Evolutionary conservation across 1,140 invertebrate species (phyloP), one percentile per base, ranked within the genome.

Genomic region (Hirudo medicinalis): DNA sequence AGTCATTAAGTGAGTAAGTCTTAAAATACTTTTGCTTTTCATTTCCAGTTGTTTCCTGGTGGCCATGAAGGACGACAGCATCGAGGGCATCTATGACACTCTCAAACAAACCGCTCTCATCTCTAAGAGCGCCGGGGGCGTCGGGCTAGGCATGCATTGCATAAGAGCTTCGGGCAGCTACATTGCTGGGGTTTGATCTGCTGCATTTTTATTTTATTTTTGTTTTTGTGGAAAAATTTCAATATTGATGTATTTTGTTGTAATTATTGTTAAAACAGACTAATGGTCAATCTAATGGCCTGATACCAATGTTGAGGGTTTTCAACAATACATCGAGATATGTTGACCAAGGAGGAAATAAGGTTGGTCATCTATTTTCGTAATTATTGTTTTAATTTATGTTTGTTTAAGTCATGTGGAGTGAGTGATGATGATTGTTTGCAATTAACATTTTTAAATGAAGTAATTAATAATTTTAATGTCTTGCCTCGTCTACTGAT

Each of bases 341-440:
- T 84, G 94, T 99, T 0, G 93, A 98, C 83, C 96, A 99, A 84
- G 94, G 95, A 43, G 95, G 94, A 32, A 97, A 97, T 78, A 98
- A 98, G 82, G 85, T 87, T 77, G 75, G 67, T 54, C n/a, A n/a
- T n/a, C n/a, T 11, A 22, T 8, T 68, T 29, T 29, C 15, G 9
- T 11, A 32, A 22, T 63, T 5, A 11, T 60, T 60, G 4, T 22
- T 60, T 11, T 6, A 49, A 49, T 49, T 8, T 49, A 5, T 15
- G 9, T 11, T 49, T 9, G 15, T 49, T 40, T 40, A 17, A 49
- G 29, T 60, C 11, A 22, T 22, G 9, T 60, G 4, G 27, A 22
- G 55, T 60, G 20, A 15, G 15, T 6, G 55, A 60, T 60, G 57
- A 4, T 63, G 22, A 15, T 32, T 63, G 57, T 25, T 63, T 49